Percentiles rank a stretch among this genome's conserved stretches.
Evolutionary conservation across 2,113 vertebrate species (phyloP).

Genomic region (Leptobrachium ailaonicum): DNA sequence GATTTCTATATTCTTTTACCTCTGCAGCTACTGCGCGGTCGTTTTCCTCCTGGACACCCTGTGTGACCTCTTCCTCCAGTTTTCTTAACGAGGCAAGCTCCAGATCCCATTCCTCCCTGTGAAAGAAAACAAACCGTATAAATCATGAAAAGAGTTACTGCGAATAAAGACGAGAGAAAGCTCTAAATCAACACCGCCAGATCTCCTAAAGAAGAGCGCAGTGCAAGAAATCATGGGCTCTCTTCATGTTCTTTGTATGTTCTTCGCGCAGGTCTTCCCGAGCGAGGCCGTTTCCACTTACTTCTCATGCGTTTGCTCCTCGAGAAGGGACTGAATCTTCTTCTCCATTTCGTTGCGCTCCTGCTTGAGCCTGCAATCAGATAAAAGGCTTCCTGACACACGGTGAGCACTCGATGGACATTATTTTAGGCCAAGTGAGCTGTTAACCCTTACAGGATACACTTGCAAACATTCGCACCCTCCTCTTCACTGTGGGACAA

Average conservation of each 20-base stretch:
- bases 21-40: constrained; percentile 74
- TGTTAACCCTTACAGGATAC: no score
- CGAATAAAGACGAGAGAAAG: no score
- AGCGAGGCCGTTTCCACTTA: constrained; percentile 48
- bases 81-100: constrained; percentile 77
- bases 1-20: constrained; percentile 53
- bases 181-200: no score
- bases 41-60: constrained; percentile 71
- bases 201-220: no score
- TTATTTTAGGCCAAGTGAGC: no score
- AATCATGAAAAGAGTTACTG: not conserved
- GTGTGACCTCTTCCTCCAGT: constrained; percentile 73
- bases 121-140: not conserved
- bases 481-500: no score
- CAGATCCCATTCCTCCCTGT: constrained; percentile 76
- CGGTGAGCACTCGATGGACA: no score
- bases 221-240: no score
- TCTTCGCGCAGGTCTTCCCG: no score
- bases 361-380: constrained; percentile 56
- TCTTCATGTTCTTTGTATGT: no score
- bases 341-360: constrained; percentile 69
- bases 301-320: constrained; percentile 72
- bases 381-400: not conserved
- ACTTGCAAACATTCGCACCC: no score
- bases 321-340: constrained; percentile 64